Evolutionary conservation across 2,113 vertebrate genomes (phyloP), one percentile per base, ranked within the genome.

Genomic region (Sardina pilchardus): DNA sequence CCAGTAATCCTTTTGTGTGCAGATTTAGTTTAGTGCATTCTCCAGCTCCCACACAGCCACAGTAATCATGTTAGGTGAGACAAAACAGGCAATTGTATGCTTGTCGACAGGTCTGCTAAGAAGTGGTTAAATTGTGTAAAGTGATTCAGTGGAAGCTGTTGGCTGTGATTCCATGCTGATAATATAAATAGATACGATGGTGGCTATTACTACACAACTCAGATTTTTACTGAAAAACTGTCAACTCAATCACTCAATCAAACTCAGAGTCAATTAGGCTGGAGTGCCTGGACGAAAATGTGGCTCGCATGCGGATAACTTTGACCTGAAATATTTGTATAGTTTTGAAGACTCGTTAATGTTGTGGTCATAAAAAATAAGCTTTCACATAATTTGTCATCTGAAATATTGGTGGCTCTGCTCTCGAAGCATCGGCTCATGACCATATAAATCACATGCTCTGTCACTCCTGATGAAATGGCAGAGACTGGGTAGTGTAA

Each of bases 1-100:
- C 86, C 89, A 88, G 89, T 90, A 91, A 90, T 91, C 90, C 85
- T 75, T 81, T 85, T 89, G 85, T 86, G 86, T 89, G 87, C 85
- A 86, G 81, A 53, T 90, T 85, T 87, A 83, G 88, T 85, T 82
- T 85, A 86, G 85, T 90, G 86, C 78, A 86, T 86, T 88, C 84
- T 85, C 63, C 82, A 87, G 83, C 88, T 83, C 87, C 90, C 90
- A 88, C 90, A 83, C 87, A 89, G 85, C 78, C 87, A 16, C 85
- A 81, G 63, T 88, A 87, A 89, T 87, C 89, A 85, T 82, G 84
- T 90, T 90, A 88, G 75, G 87, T 87, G 84, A 86, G 84, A 87
- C 88, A 89, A 89, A 88, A 86, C 50, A 85, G 59, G 85, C 86
- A 81, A 85, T 86, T 85, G 85, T 84, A 44, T 80, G 59, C 87